Evolutionary conservation across 2,888 invertebrate genomes (phyloP), one percentile per base, ranked within the genome.

Genomic region (Malthinus seriepunctatus): DNA sequence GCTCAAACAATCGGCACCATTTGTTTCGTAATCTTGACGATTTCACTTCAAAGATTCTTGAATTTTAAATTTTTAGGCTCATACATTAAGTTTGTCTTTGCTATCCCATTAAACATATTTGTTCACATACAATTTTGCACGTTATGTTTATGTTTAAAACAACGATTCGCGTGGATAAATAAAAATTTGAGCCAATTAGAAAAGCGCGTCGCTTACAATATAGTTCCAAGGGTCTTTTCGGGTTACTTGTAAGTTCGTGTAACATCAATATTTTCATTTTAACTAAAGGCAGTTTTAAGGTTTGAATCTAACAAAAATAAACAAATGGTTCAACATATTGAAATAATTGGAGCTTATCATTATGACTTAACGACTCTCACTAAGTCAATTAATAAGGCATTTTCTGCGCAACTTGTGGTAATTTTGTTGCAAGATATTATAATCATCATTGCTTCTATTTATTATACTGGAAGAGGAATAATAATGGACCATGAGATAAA

Each of bases 121-220:
- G 23, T 50, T 37, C 10, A 31, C 14, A 8, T 50, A 12, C 55
- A 48, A 23, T 55, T 55, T 31, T 55, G 48, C n/a, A 34, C 44
- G 2, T 44, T 55, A n/a, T 6, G 32, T 9, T 32, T 32, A 14
- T 45, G 31, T 11, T 35, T 56, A 12, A 50, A 37, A 33, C 51
- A 56, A 33, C 23, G 56, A 38, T 56, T 51, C 23, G 5, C n/a
- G 1, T 56, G 56, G 56, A 14, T 56, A 8, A 56, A 56, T 10
- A 32, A 32, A 6, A 51, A 12, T 6, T 42, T 42, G 23, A 23
- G 2, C 5, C 23, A 5, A 5, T 23, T 23, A 5, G 23, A 23
- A 23, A 23, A 5, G 9, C n/a, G 32, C 32, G 32, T 4, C 3
- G 23, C 23, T 23, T 5, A 5, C 23, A 23, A 23, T 3, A 23